Evolutionary conservation across 2,113 vertebrate genomes (phyloP).

Genomic region (Andinoacara biseriatus): DNA sequence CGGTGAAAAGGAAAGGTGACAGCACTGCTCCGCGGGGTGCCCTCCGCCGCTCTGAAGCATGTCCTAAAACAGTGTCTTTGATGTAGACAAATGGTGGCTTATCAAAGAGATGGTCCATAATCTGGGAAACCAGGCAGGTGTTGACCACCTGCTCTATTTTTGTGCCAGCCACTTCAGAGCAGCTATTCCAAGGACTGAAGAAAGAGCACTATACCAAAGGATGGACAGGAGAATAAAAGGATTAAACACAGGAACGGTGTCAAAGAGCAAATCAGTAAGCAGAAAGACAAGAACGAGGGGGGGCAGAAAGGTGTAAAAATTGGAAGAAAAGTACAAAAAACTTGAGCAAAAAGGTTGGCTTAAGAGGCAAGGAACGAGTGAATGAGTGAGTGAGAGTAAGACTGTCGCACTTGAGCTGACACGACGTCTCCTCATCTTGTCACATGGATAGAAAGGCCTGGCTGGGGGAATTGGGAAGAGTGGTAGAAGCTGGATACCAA

Average conservation of each 20-base stretch:
- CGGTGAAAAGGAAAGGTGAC: conserved; percentile 29
- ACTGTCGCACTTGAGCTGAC: conserved; percentile 60
- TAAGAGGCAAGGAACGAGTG: neutral
- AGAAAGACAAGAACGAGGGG: neutral
- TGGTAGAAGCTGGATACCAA: conserved; percentile 47
- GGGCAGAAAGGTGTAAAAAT: neutral
- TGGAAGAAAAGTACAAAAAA: neutral
- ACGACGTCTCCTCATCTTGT: conserved; percentile 72
- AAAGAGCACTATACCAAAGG: neutral
- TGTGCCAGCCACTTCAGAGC: conserved; percentile 26
- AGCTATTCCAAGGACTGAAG: conserved; percentile 14
- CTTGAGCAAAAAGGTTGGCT: neutral
- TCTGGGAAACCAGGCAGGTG: conserved; percentile 43
- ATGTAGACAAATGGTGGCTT: conserved; percentile 40
- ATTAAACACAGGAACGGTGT: neutral
- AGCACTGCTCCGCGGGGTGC: neutral
- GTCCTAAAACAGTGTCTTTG: conserved; percentile 43
- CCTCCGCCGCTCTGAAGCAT: conserved; percentile 21
- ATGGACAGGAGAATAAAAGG: neutral
- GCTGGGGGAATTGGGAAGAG: conserved; percentile 66
- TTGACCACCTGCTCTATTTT: conserved; percentile 44
- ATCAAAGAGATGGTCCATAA: conserved; percentile 51
- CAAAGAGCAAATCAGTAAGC: neutral
- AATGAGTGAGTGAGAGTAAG: conserved; percentile 38
- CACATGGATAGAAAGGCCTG: conserved; percentile 56